These are phyloP conservation scores for Pollenia amentaria DNA, from an alignment of 2,888 invertebrate species.

Conservation along the genomic window DNA sequence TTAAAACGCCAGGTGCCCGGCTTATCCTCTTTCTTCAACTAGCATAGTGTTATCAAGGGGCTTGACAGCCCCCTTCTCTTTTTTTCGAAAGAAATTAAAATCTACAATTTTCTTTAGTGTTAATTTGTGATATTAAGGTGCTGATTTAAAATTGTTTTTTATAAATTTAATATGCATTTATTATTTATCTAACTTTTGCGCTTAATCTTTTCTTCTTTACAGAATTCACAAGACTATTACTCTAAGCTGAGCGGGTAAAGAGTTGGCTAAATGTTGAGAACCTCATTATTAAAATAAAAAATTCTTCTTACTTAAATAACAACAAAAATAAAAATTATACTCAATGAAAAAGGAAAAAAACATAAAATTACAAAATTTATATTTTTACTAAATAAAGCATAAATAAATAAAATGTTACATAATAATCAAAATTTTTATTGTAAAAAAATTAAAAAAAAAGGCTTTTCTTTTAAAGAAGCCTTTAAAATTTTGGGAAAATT, in stretches of 20 bases:
- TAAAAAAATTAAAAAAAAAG: conserved; percentile 33
- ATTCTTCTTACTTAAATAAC: conserved; percentile 57
- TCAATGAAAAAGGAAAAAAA: conserved; percentile 37
- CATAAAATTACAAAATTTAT: conserved; percentile 37
- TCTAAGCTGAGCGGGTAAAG: conserved; percentile 77
- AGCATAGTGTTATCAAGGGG: too few species aligned
- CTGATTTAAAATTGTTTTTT: not conserved
- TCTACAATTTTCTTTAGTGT: too few species aligned
- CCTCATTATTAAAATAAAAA: conserved; percentile 46
- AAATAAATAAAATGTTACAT: conserved; percentile 42
- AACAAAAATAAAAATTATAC: conserved; percentile 63
- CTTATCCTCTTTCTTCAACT: too few species aligned
- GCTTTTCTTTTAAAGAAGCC: conserved; percentile 61
- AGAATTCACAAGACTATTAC: conserved; percentile 83
- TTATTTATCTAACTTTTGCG: too few species aligned
- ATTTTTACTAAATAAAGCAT: conserved; percentile 60
- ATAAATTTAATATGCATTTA: not conserved
- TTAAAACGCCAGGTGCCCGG: too few species aligned
- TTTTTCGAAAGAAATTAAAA: too few species aligned
- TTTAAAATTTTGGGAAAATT: conserved; percentile 52
- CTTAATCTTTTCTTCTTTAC: conserved; percentile 64
- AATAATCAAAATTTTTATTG: conserved; percentile 69
- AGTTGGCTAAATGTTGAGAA: conserved; percentile 54
- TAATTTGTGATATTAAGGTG: too few species aligned
- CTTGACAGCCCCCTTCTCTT: too few species aligned